A percentile compares a stretch with the other conserved stretches of the same genome.
phyloP scores from a whole-genome alignment of 2,113 vertebrate genomes.

The Sceloporus tristichus region DNA sequence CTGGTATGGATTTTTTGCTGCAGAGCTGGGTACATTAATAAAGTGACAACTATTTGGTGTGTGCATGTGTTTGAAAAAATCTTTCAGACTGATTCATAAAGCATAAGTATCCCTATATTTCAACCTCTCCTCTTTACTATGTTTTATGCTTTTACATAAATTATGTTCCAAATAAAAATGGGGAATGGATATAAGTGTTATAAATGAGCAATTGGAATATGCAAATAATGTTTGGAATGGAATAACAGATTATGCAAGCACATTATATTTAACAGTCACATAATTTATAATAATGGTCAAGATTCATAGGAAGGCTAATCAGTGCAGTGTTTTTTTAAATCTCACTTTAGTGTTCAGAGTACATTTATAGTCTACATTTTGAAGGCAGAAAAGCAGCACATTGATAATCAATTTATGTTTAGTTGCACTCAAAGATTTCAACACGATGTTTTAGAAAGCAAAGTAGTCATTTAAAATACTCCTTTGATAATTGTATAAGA shows the following conservation, averaged over 20 bases:
- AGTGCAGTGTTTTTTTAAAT: constrained; percentile 24
- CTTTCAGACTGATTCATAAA: constrained; percentile 46
- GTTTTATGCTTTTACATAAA: constrained; percentile 61
- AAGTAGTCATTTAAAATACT: background rate
- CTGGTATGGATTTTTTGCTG: background rate
- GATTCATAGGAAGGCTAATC: constrained; percentile 55
- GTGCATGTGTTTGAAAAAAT: background rate
- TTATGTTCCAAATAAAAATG: constrained; percentile 66
- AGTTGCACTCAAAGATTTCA: background rate
- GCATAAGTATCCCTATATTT: constrained; percentile 58
- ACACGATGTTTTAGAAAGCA: background rate
- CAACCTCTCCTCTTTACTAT: constrained; percentile 59
- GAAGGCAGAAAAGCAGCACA: constrained; percentile 5
- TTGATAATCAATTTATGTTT: background rate
- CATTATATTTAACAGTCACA: constrained; percentile 49
- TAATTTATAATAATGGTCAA: constrained; percentile 57
- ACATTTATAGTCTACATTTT: constrained; percentile 40
- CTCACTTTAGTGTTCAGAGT: constrained; percentile 9
- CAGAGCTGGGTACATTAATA: background rate
- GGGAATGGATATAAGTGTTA: constrained; percentile 58
- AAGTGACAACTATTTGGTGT: constrained; percentile 11
- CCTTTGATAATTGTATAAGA: background rate
- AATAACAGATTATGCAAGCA: constrained; percentile 55
- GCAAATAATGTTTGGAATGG: constrained; percentile 60
- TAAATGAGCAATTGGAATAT: constrained; percentile 66